A percentile compares a stretch with the other conserved stretches of the same genome.
phyloP scores from a whole-genome alignment of 2,113 vertebrate species.

The Rhizomys pruinosus region DNA sequence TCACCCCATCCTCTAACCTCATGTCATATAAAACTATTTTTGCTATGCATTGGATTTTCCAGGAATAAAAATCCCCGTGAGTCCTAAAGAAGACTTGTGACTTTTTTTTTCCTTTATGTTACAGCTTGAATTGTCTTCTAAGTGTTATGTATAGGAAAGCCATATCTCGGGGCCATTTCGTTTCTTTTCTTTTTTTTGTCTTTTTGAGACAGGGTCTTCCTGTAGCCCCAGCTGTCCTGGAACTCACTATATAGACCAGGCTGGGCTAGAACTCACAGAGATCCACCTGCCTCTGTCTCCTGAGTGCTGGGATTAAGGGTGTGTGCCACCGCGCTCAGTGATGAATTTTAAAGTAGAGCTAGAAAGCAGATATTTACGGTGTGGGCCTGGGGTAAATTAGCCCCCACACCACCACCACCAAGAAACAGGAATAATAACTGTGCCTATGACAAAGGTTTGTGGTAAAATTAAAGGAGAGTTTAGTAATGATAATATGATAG shows the following conservation, averaged over 20 bases:
- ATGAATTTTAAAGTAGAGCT: neutral
- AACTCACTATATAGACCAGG: too few relatives aligned
- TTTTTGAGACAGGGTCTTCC: too few relatives aligned
- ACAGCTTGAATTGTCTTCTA: neutral
- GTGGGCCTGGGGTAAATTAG: too few relatives aligned
- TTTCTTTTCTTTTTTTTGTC: too few relatives aligned
- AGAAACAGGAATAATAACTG: neutral
- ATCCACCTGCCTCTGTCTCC: neutral
- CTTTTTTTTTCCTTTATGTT: neutral
- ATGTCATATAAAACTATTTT: neutral
- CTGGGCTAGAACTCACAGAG: too few relatives aligned
- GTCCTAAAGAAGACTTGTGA: neutral
- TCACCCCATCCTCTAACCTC: neutral
- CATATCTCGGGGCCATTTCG: too few relatives aligned
- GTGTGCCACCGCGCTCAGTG: neutral
- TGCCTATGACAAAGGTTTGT: neutral
- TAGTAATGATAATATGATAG: neutral
- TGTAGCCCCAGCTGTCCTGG: too few relatives aligned
- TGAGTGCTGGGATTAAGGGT: too few relatives aligned
- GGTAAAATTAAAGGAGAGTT: neutral
- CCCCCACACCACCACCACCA: neutral
- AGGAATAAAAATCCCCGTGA: constrained; percentile 16
- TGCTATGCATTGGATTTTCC: neutral
- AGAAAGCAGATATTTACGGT: neutral
- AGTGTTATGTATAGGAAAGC: neutral